Evolutionary conservation across 2,888 invertebrate genomes (phyloP).

Genomic region (Epirrita christyi): DNA sequence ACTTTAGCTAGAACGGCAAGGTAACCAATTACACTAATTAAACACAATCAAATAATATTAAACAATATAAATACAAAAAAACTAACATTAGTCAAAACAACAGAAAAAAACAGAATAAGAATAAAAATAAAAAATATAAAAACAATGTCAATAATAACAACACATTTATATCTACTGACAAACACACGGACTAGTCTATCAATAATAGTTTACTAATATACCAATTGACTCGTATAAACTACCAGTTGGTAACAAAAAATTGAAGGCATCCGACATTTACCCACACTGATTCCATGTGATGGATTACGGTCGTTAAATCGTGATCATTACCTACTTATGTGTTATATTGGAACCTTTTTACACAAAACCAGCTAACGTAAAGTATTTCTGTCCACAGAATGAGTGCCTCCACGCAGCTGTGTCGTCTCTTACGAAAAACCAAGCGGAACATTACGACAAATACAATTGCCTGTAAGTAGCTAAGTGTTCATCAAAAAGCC

Average conservation of each 20-base stretch:
- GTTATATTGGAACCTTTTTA: neutral
- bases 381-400: conserved; percentile 74
- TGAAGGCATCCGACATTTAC: neutral
- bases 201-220: no score
- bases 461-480: conserved; percentile 86
- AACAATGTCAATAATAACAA: no score
- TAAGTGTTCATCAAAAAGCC: conserved; percentile 4
- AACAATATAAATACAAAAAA: no score
- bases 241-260: neutral
- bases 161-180: no score
- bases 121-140: no score
- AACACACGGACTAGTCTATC: no score
- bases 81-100: no score
- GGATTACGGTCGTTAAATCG: neutral
- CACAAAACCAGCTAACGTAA: neutral
- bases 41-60: no score
- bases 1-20: no score
- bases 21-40: no score
- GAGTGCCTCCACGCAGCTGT: conserved; percentile 88
- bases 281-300: neutral
- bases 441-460: conserved; percentile 82
- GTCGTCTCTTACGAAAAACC: conserved; percentile 86
- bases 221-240: no score
- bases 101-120: no score
- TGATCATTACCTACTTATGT: neutral